A percentile compares a stretch with the other conserved stretches of the same genome.
Evolutionary conservation across 1,140 invertebrate species (phyloP).

Genomic region (Homalodisca vitripennis): DNA sequence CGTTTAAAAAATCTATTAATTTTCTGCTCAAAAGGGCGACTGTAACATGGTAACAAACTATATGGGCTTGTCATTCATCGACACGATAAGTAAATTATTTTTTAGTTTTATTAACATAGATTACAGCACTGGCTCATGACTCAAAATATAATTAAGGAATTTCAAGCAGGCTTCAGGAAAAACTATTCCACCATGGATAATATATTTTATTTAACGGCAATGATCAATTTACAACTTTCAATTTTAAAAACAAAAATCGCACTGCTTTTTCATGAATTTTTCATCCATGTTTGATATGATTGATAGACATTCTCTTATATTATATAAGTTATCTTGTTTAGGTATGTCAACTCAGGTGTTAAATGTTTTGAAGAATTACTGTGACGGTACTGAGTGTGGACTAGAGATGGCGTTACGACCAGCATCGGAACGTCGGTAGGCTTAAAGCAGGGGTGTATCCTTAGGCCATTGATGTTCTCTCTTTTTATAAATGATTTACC

Average conservation of each 20-base stretch:
- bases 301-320: slow-evolving; percentile 20
- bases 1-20: slow-evolving; percentile 29
- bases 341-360: too few species aligned
- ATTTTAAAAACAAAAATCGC: slow-evolving; percentile 22
- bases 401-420: slow-evolving; percentile 5
- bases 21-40: slow-evolving; percentile 37
- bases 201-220: slow-evolving; percentile 34
- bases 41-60: slow-evolving; percentile 39
- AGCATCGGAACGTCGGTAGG: slow-evolving; percentile 32
- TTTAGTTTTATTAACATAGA: slow-evolving; percentile 35
- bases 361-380: too few species aligned
- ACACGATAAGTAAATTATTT: too few species aligned
- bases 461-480: slow-evolving; percentile 36
- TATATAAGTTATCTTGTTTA: too few species aligned
- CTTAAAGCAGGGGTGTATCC: slow-evolving; percentile 36
- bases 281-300: slow-evolving; percentile 21
- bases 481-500: slow-evolving; percentile 37
- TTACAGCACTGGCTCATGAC: slow-evolving; percentile 36
- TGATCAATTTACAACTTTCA: slow-evolving; percentile 1
- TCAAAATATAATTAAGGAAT: slow-evolving; percentile 38
- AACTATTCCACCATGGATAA: slow-evolving; percentile 38
- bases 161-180: too few species aligned
- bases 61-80: slow-evolving; percentile 39
- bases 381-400: too few species aligned
- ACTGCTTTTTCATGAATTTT: slow-evolving; percentile 22